Evolutionary conservation across 37 sponge, comb jelly and placozoan species (phyloP).

Genomic region (Halichondria panicea): DNA sequence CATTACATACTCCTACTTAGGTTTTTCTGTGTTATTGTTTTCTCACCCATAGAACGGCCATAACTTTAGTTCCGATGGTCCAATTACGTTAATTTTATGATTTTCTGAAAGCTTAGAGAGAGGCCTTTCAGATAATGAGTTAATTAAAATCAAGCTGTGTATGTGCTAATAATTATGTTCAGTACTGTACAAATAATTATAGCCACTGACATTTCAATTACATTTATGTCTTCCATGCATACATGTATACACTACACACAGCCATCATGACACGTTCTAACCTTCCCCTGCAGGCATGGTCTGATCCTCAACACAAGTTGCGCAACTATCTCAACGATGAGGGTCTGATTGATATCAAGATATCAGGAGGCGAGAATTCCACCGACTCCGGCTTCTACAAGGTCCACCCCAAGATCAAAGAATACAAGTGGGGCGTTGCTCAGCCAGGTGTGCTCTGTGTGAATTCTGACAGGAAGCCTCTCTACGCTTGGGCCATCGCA

Average conservation of each 20-base stretch:
- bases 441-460: conserved; percentile 82
- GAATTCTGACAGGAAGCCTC: conserved; percentile 22
- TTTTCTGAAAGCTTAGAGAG: too few relatives aligned
- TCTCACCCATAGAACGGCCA: too few relatives aligned
- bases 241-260: too few relatives aligned
- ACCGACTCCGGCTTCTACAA: conserved; percentile 73
- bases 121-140: too few relatives aligned
- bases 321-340: conserved; percentile 65
- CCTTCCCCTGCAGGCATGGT: conserved; percentile 51
- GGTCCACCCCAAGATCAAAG: conserved; percentile 60
- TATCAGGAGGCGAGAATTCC: conserved; percentile 68
- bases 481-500: conserved; percentile 75
- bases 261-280: too few relatives aligned
- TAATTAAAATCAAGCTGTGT: too few relatives aligned
- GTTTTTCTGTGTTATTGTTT: background rate
- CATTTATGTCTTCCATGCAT: too few relatives aligned
- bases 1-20: background rate
- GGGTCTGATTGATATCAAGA: conserved; percentile 21
- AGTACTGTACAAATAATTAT: too few relatives aligned
- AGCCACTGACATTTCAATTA: too few relatives aligned
- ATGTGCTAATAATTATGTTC: too few relatives aligned
- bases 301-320: conserved; percentile 68
- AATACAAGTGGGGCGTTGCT: conserved; percentile 70
- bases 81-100: too few relatives aligned
- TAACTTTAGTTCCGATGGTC: too few relatives aligned